Base-by-base conservation (phyloP, 2,113 vertebrate genomes). In the Pachycephala philippinensis region DNA sequence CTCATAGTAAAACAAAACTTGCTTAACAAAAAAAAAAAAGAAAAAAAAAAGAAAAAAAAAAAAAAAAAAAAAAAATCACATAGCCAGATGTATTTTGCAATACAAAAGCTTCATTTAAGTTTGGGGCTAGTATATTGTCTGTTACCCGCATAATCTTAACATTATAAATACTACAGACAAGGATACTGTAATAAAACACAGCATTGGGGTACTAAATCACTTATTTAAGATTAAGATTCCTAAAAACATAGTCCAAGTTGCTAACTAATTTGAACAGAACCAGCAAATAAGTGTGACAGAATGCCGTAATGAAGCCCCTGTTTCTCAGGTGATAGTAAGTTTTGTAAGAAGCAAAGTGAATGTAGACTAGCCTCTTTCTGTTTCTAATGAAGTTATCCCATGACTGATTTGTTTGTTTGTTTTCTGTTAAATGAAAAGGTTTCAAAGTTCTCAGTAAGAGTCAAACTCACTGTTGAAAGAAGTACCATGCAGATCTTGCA, bases 141-240 rank as follows among this genome's bases (percentile, higher is more conserved):
- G 98, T 98, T 99, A 99, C 99, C 99, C 99, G 99, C 99, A 98
- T 99, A 98, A 98, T 98, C 98, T 98, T 98, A 99, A 98, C 98
- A 98, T 99, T 98, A 99, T 99, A 99, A 99, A 99, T 99, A 99
- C 98, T 99, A 99, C 98, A 98, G 99, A 99, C 98, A 98, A 98
- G 98, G 98, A 98, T 98, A 98, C 98, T 98, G 98, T 98, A 93
- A 79, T 98, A 98, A 98, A 98, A 99, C 98, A 99, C 98, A 97
- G 99, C 91, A 98, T 98, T 97, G 98, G 98, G 98, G 98, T 91
- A 96, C 97, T 95, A 96, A 98, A 97, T 97, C 97, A 95, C 95
- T 94, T 96, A 96, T 91, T 98, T 98, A 98, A 98, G 98, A 98
- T 98, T 98, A 98, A 98, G 98, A 98, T 98, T 98, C 96, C 98